phyloP scores from a whole-genome alignment of 2,113 vertebrate genomes.

The Cyprinodon brontotheroides region DNA sequence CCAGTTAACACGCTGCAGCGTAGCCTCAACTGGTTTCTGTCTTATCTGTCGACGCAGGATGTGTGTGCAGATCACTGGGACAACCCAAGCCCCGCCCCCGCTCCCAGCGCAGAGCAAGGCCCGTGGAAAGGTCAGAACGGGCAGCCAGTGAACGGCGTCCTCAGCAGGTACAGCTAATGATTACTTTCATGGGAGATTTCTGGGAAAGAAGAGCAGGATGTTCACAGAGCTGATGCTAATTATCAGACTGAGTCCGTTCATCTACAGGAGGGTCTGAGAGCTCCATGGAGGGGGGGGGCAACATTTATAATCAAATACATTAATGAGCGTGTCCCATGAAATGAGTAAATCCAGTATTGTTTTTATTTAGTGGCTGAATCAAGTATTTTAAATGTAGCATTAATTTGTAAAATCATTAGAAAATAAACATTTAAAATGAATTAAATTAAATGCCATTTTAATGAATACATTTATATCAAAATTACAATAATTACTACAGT shows the following conservation, averaged over 20 bases:
- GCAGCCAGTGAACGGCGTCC: slow-evolving; percentile 90
- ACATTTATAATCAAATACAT: too few relatives aligned
- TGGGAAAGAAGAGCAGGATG: neutral
- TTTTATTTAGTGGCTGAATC: too few relatives aligned
- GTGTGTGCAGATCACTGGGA: slow-evolving; percentile 82
- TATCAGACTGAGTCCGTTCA: neutral
- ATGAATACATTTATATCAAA: too few relatives aligned
- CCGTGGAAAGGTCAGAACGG: slow-evolving; percentile 83
- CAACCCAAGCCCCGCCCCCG: slow-evolving; percentile 74
- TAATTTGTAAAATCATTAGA: too few relatives aligned
- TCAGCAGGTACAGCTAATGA: slow-evolving; percentile 83
- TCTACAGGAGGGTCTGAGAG: too few relatives aligned
- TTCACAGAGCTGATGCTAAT: neutral
- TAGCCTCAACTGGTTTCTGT: slow-evolving; percentile 48
- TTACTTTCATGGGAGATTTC: slow-evolving; percentile 3
- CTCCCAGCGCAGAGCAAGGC: slow-evolving; percentile 78
- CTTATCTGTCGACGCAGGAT: slow-evolving; percentile 73
- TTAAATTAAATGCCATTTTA: too few relatives aligned
- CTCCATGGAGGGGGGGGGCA: too few relatives aligned
- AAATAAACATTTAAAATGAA: too few relatives aligned
- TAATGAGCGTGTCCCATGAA: too few relatives aligned
- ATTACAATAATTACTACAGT: too few relatives aligned
- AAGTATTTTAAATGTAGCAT: too few relatives aligned
- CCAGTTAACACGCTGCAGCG: slow-evolving; percentile 25
- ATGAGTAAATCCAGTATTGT: too few relatives aligned